Percentiles rank a stretch among this genome's conserved stretches.
Evolutionary conservation across 2,797 vertebrate species (phyloP).

Genomic region (Rousettus madagascariensis): DNA sequence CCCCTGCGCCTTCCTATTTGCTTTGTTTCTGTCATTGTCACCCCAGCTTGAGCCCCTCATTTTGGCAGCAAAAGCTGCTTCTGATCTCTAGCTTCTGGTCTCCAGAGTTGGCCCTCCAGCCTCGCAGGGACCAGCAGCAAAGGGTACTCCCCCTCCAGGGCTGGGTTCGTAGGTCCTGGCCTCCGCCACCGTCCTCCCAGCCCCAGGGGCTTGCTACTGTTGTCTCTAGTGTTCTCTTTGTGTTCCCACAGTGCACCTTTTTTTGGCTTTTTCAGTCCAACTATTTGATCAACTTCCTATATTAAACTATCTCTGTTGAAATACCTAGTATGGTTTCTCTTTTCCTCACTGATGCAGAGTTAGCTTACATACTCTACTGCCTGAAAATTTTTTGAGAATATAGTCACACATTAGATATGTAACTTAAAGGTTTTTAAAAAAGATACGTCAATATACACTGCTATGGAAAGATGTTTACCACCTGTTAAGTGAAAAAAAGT

Average conservation of each 20-base stretch:
- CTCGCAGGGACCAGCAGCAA: neutral
- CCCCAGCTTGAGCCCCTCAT: neutral
- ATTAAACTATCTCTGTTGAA: neutral
- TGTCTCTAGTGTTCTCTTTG: neutral
- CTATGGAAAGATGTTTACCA: neutral
- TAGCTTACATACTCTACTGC: neutral
- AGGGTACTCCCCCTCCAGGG: neutral
- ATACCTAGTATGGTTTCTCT: neutral
- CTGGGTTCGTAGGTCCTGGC: neutral
- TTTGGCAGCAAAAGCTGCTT: neutral
- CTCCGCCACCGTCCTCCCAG: neutral
- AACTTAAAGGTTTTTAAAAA: neutral
- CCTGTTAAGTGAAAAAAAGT: neutral
- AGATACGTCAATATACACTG: neutral
- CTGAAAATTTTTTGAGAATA: neutral
- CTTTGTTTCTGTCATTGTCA: no score
- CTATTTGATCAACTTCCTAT: neutral
- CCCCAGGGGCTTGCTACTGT: neutral
- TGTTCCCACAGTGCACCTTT: neutral
- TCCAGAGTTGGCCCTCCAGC: accelerated
- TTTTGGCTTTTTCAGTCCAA: neutral
- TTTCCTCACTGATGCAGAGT: neutral
- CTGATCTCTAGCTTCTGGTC: neutral
- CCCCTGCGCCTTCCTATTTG: neutral
- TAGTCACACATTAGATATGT: neutral